A percentile compares a stretch with the other conserved stretches of the same genome.
Evolutionary conservation across 2,797 vertebrate genomes (phyloP).

Genomic region (Cottoperca gobio): DNA sequence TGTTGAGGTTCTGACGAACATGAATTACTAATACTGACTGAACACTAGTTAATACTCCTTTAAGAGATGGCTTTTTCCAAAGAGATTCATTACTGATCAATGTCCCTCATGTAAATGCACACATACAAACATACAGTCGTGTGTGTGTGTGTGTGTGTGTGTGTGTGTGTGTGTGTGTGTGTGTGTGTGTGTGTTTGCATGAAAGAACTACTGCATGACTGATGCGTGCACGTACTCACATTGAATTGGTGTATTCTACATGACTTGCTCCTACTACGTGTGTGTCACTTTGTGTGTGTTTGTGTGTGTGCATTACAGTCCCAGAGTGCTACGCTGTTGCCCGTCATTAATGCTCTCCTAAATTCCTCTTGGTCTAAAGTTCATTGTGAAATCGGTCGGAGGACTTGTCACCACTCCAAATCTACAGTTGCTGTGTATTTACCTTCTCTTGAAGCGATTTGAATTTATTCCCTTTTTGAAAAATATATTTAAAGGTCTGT

Average conservation of each 20-base stretch:
- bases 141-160: slow-evolving; percentile 42
- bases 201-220: slow-evolving; percentile 52
- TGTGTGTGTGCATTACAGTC: slow-evolving; percentile 78
- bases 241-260: slow-evolving; percentile 42
- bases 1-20: slow-evolving; percentile 81
- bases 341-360: slow-evolving; percentile 63
- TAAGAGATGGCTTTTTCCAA: slow-evolving; percentile 90
- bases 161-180: slow-evolving; percentile 25
- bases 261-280: slow-evolving; percentile 32
- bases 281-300: slow-evolving; percentile 64
- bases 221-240: slow-evolving; percentile 38
- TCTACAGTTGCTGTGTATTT: slow-evolving; percentile 96
- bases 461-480: slow-evolving; percentile 91
- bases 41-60: slow-evolving; percentile 83
- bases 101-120: slow-evolving; percentile 79
- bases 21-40: slow-evolving; percentile 84
- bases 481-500: slow-evolving; percentile 90
- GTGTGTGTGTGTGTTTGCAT: slow-evolving; percentile 24
- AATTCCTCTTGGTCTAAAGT: slow-evolving; percentile 68
- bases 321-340: slow-evolving; percentile 84
- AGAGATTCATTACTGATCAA: slow-evolving; percentile 79
- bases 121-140: slow-evolving; percentile 73
- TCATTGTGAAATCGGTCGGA: slow-evolving; percentile 68
- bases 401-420: slow-evolving; percentile 74
- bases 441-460: slow-evolving; percentile 83